Percentiles rank a stretch among this genome's conserved stretches.
These are phyloP conservation scores for Perognathus longimembris DNA, from an alignment of 2,113 vertebrate species.

Conservation along the genomic window DNA sequence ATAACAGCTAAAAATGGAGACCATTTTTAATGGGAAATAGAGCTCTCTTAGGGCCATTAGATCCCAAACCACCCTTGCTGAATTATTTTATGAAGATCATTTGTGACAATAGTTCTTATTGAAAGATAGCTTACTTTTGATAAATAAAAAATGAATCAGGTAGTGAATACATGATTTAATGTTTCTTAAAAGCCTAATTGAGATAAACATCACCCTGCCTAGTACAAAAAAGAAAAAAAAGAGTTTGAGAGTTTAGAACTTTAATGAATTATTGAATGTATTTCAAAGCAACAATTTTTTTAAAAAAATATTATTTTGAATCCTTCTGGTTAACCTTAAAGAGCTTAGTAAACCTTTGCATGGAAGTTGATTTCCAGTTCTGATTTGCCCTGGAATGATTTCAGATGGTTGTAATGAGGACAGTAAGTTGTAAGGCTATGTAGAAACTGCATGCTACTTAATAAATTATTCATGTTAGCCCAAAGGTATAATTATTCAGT, in stretches of 20 bases:
- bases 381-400: slow-evolving; percentile 90
- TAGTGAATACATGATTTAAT: slow-evolving; percentile 46
- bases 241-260: slow-evolving; percentile 82
- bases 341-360: slow-evolving; percentile 86
- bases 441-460: slow-evolving; percentile 91
- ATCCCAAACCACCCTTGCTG: neutral
- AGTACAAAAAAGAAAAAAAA: slow-evolving; percentile 76
- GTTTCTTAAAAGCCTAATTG: slow-evolving; percentile 80
- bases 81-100: neutral
- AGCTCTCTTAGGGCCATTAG: neutral
- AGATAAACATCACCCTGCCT: slow-evolving; percentile 79
- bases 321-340: slow-evolving; percentile 85
- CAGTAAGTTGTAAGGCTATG: slow-evolving; percentile 90
- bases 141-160: neutral
- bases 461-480: slow-evolving; percentile 96
- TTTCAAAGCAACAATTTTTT: slow-evolving; percentile 82
- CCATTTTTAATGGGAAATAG: neutral
- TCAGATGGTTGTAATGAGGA: slow-evolving; percentile 92
- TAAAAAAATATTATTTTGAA: slow-evolving; percentile 76
- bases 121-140: neutral
- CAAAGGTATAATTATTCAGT: slow-evolving; percentile 95
- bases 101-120: neutral
- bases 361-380: slow-evolving; percentile 91
- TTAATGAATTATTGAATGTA: slow-evolving; percentile 87
- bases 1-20: neutral